Evolutionary conservation across 2,113 vertebrate genomes (phyloP), one percentile per base, ranked within the genome.

Genomic region (Oreochromis spilurus): DNA sequence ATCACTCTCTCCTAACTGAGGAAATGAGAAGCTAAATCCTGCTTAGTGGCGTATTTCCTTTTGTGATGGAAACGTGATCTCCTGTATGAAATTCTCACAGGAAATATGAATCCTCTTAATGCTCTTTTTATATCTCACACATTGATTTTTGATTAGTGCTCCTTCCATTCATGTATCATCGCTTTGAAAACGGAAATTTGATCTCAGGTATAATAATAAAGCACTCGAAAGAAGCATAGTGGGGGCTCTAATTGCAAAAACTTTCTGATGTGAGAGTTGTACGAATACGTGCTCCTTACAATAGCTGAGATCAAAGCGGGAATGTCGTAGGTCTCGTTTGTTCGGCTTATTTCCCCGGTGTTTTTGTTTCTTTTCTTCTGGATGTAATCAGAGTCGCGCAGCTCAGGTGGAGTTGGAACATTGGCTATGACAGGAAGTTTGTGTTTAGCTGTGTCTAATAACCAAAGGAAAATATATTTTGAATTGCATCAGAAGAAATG

Each of bases 11-110:
- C 17, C 36, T 29, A 48, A 87, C 80, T 60, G 80, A 84, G 86
- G 55, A 85, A 89, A 86, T 62, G 81, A 90, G 87, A 79, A 75
- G 87, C 83, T 89, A 89, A 92, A 83, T 82, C 91, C 92, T 79
- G 87, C 85, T 91, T 65, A 77, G 83, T 52, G 83, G 82, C 84
- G 36, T 29, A 57, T 86, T 88, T 86, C 83, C 81, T 55, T 88
- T 88, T 82, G 87, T 90, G 67, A 31, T 17, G 53, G 78, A 90
- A 92, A 88, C 82, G 53, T 78, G 75, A 93, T 86, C 89, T 87
- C 52, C 62, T 88, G 62, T 58, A 77, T 84, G 77, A 87, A 86
- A 88, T 87, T 62, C 84, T 77, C 80, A 58, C 34, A 24, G 50
- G 79, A 90, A 86, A 89, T 43, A 21, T 52, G 83, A 91, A 90